Percentiles rank a stretch among this genome's conserved stretches.
Conservation (phyloP, 2,797 vertebrate species). For the Danio kyathit region DNA sequence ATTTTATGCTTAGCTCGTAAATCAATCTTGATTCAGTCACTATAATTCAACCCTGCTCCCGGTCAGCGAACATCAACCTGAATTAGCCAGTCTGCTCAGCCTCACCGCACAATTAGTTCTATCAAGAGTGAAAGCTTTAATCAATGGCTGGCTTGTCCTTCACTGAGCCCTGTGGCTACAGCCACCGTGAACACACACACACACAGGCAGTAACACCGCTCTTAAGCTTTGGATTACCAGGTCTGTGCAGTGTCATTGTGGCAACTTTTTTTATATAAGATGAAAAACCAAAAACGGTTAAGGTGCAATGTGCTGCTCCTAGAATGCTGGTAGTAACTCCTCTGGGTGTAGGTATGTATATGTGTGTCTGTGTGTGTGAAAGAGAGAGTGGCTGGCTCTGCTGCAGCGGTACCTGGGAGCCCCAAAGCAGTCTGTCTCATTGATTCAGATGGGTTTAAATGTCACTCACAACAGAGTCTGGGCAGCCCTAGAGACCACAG, state of each 20-base stretch:
- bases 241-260: constrained; percentile 52
- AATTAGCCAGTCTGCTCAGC: constrained; percentile 81
- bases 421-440: constrained; percentile 69
- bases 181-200: constrained; percentile 39
- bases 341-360: constrained; percentile 36
- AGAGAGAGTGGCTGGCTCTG: constrained; percentile 25
- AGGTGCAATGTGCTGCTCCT: constrained; percentile 22
- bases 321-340: constrained; percentile 26
- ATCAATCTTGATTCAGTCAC: constrained; percentile 57
- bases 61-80: constrained; percentile 78
- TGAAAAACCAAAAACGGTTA: constrained; percentile 20
- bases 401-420: constrained; percentile 49
- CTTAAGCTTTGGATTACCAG: constrained; percentile 13
- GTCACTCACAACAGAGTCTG: constrained; percentile 74
- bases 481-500: constrained; percentile 54
- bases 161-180: constrained; percentile 62
- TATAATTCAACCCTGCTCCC: constrained; percentile 51
- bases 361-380: constrained; percentile 17
- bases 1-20: constrained; percentile 50
- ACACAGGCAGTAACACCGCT: constrained; percentile 13
- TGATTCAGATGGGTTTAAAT: constrained; percentile 80
- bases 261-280: constrained; percentile 40
- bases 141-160: constrained; percentile 81
- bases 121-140: constrained; percentile 85
- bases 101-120: constrained; percentile 84